phyloP scores from a whole-genome alignment of 2,888 invertebrate species.

The Sarcophaga variegata region DNA sequence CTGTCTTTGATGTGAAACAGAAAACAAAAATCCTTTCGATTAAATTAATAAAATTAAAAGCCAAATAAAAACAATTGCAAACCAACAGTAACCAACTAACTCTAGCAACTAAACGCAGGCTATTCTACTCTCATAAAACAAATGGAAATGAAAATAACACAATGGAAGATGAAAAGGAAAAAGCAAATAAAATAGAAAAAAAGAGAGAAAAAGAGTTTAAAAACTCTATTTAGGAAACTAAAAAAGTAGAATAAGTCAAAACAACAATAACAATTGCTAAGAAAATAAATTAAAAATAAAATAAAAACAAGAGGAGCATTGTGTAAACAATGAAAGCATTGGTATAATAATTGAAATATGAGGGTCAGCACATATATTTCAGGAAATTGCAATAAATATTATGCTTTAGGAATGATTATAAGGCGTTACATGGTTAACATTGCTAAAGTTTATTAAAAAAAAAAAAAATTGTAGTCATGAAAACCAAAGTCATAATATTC shows the following conservation, averaged over 20 bases:
- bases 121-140: conserved; percentile 1
- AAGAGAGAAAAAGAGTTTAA: conserved; percentile 58
- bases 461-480: too few species aligned
- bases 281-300: neutral
- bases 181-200: conserved; percentile 11
- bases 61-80: neutral
- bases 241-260: conserved; percentile 50
- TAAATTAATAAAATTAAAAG: conserved; percentile 56
- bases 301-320: conserved; percentile 65
- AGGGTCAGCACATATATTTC: neutral
- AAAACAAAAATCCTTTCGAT: conserved; percentile 32
- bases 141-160: neutral
- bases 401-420: too few species aligned
- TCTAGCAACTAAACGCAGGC: conserved; percentile 2
- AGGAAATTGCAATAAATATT: too few species aligned
- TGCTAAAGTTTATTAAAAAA: too few species aligned
- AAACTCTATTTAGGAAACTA: conserved; percentile 60
- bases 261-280: conserved; percentile 11
- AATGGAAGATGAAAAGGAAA: neutral
- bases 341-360: conserved; percentile 40
- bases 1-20: neutral
- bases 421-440: too few species aligned
- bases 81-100: conserved; percentile 14
- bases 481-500: too few species aligned
- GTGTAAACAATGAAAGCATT: conserved; percentile 60